Conservation (phyloP, 2,888 invertebrate species). For the Chymomyza fuscimana region DNA sequence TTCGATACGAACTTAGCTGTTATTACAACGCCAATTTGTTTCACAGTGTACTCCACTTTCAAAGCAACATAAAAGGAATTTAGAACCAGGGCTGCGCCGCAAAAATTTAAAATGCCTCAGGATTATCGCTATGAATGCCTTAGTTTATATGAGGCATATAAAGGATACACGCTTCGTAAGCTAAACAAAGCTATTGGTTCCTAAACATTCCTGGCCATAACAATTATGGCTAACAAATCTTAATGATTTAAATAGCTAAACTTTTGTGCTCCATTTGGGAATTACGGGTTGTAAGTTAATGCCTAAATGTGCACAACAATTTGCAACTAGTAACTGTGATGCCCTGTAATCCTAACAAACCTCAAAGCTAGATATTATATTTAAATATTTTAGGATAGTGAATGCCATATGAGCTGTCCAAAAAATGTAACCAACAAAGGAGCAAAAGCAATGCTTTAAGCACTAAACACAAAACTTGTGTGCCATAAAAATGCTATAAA, state of each 20-base stretch:
- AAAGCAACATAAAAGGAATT: conserved; percentile 9
- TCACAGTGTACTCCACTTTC: not conserved
- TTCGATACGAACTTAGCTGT: too few species aligned
- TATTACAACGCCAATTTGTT: not conserved
- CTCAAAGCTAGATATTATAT: conserved; percentile 48
- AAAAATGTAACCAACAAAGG: not conserved
- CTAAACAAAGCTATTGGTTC: not conserved
- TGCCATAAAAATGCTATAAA: conserved; percentile 69
- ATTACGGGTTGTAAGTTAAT: not conserved
- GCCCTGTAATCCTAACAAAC: not conserved
- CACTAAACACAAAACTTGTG: conserved; percentile 53
- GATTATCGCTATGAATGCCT: not conserved
- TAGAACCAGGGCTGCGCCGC: conserved; percentile 31
- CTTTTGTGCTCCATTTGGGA: not conserved
- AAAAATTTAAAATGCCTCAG: not conserved
- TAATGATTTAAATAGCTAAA: not conserved
- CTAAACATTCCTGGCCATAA: not conserved
- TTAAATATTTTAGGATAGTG: conserved; percentile 62
- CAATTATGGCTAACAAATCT: not conserved
- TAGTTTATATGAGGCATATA: not conserved
- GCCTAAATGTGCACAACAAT: conserved; percentile 1
- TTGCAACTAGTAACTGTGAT: not conserved
- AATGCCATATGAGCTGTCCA: not conserved
- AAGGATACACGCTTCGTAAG: not conserved
- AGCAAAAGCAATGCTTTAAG: conserved; percentile 16